phyloP scores from a whole-genome alignment of 2,888 invertebrate genomes.

The Phortica magna region DNA sequence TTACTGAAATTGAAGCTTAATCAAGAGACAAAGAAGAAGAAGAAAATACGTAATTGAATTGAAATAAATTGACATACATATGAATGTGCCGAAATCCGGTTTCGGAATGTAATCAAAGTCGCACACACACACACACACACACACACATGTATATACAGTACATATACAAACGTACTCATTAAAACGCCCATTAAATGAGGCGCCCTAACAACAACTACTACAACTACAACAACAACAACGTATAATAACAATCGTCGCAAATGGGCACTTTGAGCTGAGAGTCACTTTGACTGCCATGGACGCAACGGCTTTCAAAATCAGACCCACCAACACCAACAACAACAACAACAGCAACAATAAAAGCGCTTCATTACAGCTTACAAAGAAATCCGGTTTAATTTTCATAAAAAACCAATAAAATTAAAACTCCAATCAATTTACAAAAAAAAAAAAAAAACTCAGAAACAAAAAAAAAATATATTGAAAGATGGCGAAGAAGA shows the following conservation, averaged over 20 bases:
- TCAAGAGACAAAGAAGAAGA: not conserved
- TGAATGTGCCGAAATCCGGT: constrained; percentile 60
- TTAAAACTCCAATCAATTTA: constrained; percentile 33
- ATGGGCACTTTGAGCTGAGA: not conserved
- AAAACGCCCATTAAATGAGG: constrained; percentile 42
- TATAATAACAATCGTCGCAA: constrained; percentile 8
- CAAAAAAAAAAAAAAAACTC: not conserved
- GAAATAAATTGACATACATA: constrained; percentile 58
- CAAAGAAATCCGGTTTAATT: constrained; percentile 65
- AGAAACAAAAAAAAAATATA: constrained; percentile 3
- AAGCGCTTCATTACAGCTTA: constrained; percentile 44
- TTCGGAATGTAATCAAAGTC: constrained; percentile 60
- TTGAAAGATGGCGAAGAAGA: not conserved
- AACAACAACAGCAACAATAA: constrained; percentile 11
- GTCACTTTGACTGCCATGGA: not conserved
- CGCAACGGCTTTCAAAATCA: constrained; percentile 20
- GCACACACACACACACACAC: constrained; percentile 39
- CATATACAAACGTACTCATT: constrained; percentile 37
- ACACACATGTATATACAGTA: constrained; percentile 46
- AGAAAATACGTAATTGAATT: constrained; percentile 50
- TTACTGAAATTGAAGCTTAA: no score
- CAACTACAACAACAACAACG: constrained; percentile 28
- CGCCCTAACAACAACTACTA: constrained; percentile 52
- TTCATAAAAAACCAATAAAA: constrained; percentile 60
- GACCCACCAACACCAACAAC: constrained; percentile 51